phyloP scores from a whole-genome alignment of 2,113 vertebrate species.

The Holacanthus passer region DNA sequence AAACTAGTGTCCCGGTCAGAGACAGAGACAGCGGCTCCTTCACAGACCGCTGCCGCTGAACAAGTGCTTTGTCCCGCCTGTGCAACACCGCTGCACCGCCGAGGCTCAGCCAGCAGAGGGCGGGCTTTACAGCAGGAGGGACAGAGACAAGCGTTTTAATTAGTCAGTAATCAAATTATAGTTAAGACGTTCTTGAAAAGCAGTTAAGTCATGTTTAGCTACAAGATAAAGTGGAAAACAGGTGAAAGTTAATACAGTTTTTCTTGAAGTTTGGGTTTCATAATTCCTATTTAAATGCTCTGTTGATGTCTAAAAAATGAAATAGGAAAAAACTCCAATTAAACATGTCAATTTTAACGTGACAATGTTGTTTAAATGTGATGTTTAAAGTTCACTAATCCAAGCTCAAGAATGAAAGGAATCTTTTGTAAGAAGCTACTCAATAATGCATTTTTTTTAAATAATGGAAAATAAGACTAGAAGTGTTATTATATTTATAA shows the following conservation, averaged over 20 bases:
- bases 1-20: background rate
- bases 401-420: background rate
- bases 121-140: background rate
- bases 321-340: background rate
- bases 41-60: slow-evolving; percentile 1
- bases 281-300: background rate
- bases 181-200: background rate
- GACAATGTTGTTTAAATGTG: too few relatives aligned
- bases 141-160: background rate
- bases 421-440: background rate
- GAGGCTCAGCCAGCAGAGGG: slow-evolving; percentile 49
- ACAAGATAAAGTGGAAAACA: background rate
- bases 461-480: background rate
- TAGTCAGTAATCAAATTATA: background rate
- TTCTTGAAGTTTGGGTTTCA: background rate
- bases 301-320: background rate
- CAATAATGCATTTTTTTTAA: background rate
- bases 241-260: too few relatives aligned
- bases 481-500: too few relatives aligned
- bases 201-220: background rate
- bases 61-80: slow-evolving; percentile 71
- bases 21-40: slow-evolving; percentile 11
- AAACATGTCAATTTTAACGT: background rate
- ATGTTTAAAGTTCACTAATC: background rate
- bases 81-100: slow-evolving; percentile 16